Evolutionary conservation across 2,888 invertebrate genomes (phyloP).

Genomic region (Amphiduros pacificus): DNA sequence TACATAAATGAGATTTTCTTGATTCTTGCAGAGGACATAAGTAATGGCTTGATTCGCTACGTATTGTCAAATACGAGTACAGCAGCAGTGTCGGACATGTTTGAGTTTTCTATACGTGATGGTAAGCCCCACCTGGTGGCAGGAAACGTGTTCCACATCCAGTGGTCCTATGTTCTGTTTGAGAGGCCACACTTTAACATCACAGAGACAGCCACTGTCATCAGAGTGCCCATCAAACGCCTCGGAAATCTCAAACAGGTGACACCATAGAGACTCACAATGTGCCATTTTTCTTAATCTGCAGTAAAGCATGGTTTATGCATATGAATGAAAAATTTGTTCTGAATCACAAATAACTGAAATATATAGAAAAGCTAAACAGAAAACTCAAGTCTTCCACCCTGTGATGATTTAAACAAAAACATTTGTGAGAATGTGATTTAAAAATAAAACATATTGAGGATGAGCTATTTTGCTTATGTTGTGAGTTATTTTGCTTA

Average conservation of each 20-base stretch:
- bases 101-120: constrained; percentile 53
- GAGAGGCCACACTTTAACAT: constrained; percentile 38
- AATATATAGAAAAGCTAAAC: too few species aligned
- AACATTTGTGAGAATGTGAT: too few species aligned
- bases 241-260: constrained; percentile 52
- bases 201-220: constrained; percentile 45
- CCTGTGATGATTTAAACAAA: too few species aligned
- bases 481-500: too few species aligned
- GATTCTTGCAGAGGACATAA: constrained; percentile 43
- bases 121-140: constrained; percentile 47
- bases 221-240: constrained; percentile 45
- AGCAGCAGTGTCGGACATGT: constrained; percentile 41
- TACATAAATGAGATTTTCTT: background rate
- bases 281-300: too few species aligned
- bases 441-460: too few species aligned
- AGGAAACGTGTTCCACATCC: constrained; percentile 49
- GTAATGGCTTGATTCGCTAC: constrained; percentile 46
- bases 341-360: too few species aligned
- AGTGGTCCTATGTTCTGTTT: constrained; percentile 50
- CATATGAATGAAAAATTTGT: too few species aligned
- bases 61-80: constrained; percentile 40
- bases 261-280: too few species aligned
- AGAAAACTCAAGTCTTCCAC: too few species aligned
- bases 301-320: too few species aligned
- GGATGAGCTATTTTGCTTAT: too few species aligned